Evolutionary conservation across 2,113 vertebrate genomes (phyloP).

Genomic region (Meleagris gallopavo): DNA sequence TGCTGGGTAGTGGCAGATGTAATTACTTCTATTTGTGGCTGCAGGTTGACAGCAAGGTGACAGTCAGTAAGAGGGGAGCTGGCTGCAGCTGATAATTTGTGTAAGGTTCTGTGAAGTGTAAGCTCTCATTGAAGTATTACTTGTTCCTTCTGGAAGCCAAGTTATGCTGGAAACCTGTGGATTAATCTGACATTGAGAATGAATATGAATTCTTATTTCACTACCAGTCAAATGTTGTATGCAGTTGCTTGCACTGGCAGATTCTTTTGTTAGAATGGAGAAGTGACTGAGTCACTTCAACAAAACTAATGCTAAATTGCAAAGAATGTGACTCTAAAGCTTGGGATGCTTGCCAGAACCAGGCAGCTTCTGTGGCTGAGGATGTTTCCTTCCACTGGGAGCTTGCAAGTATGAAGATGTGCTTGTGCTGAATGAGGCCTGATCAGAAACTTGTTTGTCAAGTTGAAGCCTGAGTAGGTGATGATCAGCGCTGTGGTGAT

Average conservation of each 20-base stretch:
- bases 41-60: not conserved
- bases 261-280: slow-evolving; percentile 56
- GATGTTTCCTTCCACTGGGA: not conserved
- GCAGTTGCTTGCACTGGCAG: slow-evolving; percentile 20
- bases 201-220: not conserved
- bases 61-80: not conserved
- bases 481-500: not conserved
- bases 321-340: not conserved
- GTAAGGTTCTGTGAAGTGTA: not conserved
- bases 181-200: not conserved
- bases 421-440: not conserved
- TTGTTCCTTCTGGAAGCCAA: not conserved
- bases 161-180: not conserved
- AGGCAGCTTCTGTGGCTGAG: not conserved
- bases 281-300: slow-evolving; percentile 5
- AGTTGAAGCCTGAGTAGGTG: not conserved
- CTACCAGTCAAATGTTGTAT: not conserved
- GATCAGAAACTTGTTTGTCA: not conserved
- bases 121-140: not conserved
- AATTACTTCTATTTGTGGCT: slow-evolving; percentile 26
- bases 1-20: not conserved
- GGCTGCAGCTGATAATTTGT: not conserved
- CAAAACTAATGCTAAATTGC: not conserved
- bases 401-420: not conserved
- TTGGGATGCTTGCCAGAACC: not conserved